phyloP scores from a whole-genome alignment of 1,140 invertebrate species.

The Chymomyza costata region DNA sequence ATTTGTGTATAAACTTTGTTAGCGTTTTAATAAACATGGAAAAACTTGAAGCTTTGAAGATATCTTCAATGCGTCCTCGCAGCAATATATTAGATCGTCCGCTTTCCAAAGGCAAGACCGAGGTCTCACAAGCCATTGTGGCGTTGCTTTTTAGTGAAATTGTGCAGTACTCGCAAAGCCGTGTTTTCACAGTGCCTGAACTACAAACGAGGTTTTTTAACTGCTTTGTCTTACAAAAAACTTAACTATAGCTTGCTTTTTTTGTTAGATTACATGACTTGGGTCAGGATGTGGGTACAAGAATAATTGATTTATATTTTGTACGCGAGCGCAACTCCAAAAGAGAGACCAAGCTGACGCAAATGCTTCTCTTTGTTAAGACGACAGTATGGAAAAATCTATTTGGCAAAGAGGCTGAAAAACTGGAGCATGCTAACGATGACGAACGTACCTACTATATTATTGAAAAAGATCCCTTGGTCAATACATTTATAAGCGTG shows the following conservation, averaged over 20 bases:
- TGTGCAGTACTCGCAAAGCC: constrained; percentile 98
- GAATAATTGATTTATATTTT: constrained; percentile 95
- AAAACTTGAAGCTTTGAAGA: constrained; percentile 69
- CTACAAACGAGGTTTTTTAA: constrained; percentile 80
- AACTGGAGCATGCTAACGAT: constrained; percentile 98
- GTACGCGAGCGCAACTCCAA: constrained; percentile 95
- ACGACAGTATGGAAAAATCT: constrained; percentile 97
- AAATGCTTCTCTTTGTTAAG: constrained; percentile 97
- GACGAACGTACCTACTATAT: constrained; percentile 98
- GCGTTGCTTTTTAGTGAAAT: constrained; percentile 98
- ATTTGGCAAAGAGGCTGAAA: constrained; percentile 98
- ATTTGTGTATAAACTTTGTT: neutral
- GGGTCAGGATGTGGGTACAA: constrained; percentile 95
- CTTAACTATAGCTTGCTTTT: neutral
- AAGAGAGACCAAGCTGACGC: constrained; percentile 95
- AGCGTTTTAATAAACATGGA: constrained; percentile 39
- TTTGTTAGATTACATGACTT: constrained; percentile 90
- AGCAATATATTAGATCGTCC: constrained; percentile 94
- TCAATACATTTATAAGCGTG: constrained; percentile 97
- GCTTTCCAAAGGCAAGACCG: constrained; percentile 92
- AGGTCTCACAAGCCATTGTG: constrained; percentile 94
- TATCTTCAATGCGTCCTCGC: constrained; percentile 78
- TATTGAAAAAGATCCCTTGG: constrained; percentile 98
- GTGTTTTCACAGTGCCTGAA: constrained; percentile 95
- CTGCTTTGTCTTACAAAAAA: neutral